Base-by-base conservation (phyloP, 2,113 vertebrate genomes). In the Pelecanoides urinatrix region DNA sequence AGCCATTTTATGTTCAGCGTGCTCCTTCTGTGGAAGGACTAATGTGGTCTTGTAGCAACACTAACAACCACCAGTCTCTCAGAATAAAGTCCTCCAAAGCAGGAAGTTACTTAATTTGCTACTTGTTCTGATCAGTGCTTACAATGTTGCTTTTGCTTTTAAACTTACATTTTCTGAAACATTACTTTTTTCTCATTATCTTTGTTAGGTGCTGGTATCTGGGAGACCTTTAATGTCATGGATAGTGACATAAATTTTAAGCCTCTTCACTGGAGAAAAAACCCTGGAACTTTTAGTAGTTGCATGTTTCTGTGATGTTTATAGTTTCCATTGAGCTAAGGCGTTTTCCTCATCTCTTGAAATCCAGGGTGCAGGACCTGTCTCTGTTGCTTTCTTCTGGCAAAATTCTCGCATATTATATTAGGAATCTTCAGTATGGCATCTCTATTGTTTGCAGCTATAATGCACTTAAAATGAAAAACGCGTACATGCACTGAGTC, bases 401-500 rank as follows among this genome's bases (percentile, higher is more conserved):
- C 36, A 80, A 56, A 88, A 80, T 62, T 56, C 20, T 47, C 42
- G 13, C 40, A 9, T 76, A 25, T 61, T 63, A 0, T 29, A 26
- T 70, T 66, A 83, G 42, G 17, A 53, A 34, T 66, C 15, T 32
- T 50, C 38, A 58, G 52, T 47, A n/a, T 2, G 1, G 20, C 26
- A 38, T 75, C 26, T 95, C 4, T 61, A 2, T 56, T 90, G 16
- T 83, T 62, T 61, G 36, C 16, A 70, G 11, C 32, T 75, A 0
- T 29, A 65, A 22, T 56, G 23, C 36, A 30, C n/a, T 62, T 84
- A 85, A 87, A 74, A 42, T 58, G 22, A 71, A 75, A 71, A 45
- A 27, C 2, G 1, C 1, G 2, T 56, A 15, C 6, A 11, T 15
- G 58, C 13, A 32, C 38, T 1, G 23, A 50, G 20, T 62, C 45